These are phyloP conservation scores for Leptodactylus fuscus DNA, from an alignment of 2,113 vertebrate species.

Conservation along the genomic window DNA sequence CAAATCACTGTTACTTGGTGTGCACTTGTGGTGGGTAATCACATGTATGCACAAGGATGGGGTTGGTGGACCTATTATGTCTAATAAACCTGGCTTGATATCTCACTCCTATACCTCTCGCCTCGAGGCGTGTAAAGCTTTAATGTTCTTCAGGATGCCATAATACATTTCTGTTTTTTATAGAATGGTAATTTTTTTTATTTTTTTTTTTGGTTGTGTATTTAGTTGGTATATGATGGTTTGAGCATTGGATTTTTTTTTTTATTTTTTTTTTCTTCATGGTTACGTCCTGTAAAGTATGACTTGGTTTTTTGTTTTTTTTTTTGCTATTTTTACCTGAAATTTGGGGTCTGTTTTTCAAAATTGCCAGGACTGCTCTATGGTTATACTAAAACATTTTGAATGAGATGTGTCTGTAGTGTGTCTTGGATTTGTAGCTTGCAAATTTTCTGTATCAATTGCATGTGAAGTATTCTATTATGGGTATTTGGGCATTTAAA, in stretches of 20 bases:
- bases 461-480: not conserved
- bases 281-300: not conserved
- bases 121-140: not conserved
- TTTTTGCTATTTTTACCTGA: not conserved
- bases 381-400: too few relatives aligned
- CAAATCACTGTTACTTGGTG: not conserved
- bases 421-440: slow-evolving; percentile 2
- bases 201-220: too few relatives aligned
- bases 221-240: too few relatives aligned
- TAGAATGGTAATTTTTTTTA: too few relatives aligned
- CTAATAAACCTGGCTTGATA: slow-evolving; percentile 57
- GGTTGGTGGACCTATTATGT: not conserved
- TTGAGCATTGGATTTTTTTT: too few relatives aligned
- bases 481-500: slow-evolving; percentile 2
- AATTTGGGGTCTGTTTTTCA: not conserved
- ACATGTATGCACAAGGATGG: not conserved
- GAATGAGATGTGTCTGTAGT: not conserved
- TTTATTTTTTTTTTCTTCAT: too few relatives aligned
- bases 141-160: too few relatives aligned
- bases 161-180: too few relatives aligned
- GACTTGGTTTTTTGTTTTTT: not conserved
- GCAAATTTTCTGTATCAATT: not conserved
- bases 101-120: slow-evolving; percentile 4
- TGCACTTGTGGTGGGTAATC: slow-evolving; percentile 22
- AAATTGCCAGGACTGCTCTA: not conserved